Percentiles rank a stretch among this genome's conserved stretches.
phyloP scores from a whole-genome alignment of 2,888 invertebrate species.

The Zygaena filipendulae region DNA sequence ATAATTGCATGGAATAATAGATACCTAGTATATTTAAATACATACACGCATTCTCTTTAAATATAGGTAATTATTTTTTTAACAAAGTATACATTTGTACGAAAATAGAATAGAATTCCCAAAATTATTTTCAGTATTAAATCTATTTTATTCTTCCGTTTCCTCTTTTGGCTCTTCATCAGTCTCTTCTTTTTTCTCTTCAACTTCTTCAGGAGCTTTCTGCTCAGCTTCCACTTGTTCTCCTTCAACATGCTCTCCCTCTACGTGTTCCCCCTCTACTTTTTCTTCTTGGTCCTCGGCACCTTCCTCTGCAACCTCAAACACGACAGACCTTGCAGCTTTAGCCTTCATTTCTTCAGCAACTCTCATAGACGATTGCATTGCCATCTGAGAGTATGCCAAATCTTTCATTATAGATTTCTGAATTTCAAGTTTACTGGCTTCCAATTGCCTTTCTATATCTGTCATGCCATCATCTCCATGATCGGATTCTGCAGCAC shows the following conservation, averaged over 20 bases:
- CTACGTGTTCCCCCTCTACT: slow-evolving; percentile 23
- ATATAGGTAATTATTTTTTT: no score
- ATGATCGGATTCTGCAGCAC: slow-evolving; percentile 21
- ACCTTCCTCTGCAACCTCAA: slow-evolving; percentile 5
- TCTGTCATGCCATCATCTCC: slow-evolving; percentile 24
- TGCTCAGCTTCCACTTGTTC: slow-evolving; percentile 18
- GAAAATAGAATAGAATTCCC: no score
- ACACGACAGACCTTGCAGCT: slow-evolving; percentile 23
- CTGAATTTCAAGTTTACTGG: slow-evolving; percentile 44
- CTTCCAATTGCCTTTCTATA: slow-evolving; percentile 32
- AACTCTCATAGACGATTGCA: slow-evolving; percentile 25
- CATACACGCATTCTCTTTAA: no score
- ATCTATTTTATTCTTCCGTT: slow-evolving; percentile 9
- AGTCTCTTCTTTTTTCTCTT: slow-evolving; percentile 11
- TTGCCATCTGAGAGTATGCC: slow-evolving; percentile 30
- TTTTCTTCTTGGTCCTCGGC: no score
- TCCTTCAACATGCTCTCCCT: slow-evolving; percentile 28
- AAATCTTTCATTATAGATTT: slow-evolving; percentile 52
- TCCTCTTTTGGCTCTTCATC: slow-evolving; percentile 8
- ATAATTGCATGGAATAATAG: no score
- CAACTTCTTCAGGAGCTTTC: slow-evolving; percentile 12
- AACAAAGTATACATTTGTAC: no score
- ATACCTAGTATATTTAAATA: no score
- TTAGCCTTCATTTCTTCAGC: slow-evolving; percentile 2
- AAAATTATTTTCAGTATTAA: no score